Conservation (phyloP, 2,797 vertebrate genomes). For the Thalassophryne amazonica region DNA sequence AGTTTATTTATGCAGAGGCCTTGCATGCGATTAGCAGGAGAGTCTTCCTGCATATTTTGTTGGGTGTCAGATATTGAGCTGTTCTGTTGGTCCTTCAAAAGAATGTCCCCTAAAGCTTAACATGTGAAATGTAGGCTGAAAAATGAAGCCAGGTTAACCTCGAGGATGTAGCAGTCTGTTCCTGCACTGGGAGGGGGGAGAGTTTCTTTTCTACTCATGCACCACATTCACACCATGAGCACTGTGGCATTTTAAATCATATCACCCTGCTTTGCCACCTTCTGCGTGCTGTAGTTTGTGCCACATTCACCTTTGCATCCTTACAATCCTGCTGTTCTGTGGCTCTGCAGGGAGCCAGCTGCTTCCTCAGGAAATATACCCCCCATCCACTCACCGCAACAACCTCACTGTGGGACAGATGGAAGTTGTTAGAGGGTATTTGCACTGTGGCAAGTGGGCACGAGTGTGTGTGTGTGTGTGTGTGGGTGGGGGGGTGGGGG, state of each 20-base stretch:
- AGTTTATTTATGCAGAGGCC: too few relatives aligned
- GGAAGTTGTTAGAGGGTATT: conserved; percentile 58
- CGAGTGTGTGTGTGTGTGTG: not conserved
- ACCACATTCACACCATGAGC: conserved; percentile 11
- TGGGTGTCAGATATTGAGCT: conserved; percentile 6
- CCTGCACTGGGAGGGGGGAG: conserved; percentile 23
- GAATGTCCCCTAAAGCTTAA: conserved; percentile 23
- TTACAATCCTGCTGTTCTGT: conserved; percentile 53
- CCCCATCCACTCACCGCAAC: conserved; percentile 44
- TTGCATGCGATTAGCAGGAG: too few relatives aligned
- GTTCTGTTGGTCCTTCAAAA: conserved; percentile 16
- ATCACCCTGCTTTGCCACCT: conserved; percentile 32
- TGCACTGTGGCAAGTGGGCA: conserved; percentile 51
- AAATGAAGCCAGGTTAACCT: conserved; percentile 59
- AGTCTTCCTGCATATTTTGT: too few relatives aligned
- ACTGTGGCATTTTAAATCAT: conserved; percentile 13
- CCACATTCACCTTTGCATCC: conserved; percentile 64
- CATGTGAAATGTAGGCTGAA: conserved; percentile 44
- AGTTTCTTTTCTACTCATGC: conserved; percentile 16
- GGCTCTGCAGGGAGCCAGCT: conserved; percentile 68
- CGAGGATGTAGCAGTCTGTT: conserved; percentile 38
- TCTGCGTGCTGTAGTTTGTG: conserved; percentile 41
- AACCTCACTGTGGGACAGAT: conserved; percentile 52
- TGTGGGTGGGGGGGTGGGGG: not conserved
- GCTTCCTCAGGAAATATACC: conserved; percentile 74